Evolutionary conservation across 2,113 vertebrate genomes (phyloP).

Genomic region (Euleptes europaea): DNA sequence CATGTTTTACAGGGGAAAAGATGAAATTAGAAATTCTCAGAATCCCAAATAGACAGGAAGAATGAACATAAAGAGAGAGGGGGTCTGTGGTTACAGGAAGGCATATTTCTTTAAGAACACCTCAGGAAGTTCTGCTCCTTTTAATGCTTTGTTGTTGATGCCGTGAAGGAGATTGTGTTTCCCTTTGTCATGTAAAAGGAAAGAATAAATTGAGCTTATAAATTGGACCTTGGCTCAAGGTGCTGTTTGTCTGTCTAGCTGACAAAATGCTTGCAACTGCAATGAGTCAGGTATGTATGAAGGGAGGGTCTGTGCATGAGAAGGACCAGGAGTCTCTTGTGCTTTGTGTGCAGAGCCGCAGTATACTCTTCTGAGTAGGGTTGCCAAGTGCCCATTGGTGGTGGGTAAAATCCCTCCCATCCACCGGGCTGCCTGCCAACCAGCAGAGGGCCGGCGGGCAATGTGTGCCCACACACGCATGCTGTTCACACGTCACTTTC

Average conservation of each 20-base stretch:
- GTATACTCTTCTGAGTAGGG: too few species aligned
- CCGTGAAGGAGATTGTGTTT: conserved; percentile 37
- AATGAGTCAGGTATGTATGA: neutral
- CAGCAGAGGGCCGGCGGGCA: too few species aligned
- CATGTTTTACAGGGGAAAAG: conserved; percentile 1
- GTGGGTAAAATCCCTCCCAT: too few species aligned
- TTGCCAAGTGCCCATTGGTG: too few species aligned
- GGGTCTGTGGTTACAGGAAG: conserved; percentile 53
- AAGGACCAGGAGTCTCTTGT: neutral
- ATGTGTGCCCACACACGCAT: too few species aligned
- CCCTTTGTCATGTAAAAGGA: conserved; percentile 54
- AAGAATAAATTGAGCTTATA: conserved; percentile 60
- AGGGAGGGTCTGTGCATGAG: neutral
- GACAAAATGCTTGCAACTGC: neutral
- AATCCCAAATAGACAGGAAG: conserved; percentile 29
- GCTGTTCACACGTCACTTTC: too few species aligned
- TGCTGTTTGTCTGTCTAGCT: conserved; percentile 66
- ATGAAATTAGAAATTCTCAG: conserved; percentile 44
- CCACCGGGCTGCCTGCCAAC: too few species aligned
- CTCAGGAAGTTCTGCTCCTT: conserved; percentile 64
- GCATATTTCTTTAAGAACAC: conserved; percentile 60
- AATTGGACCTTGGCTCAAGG: conserved; percentile 62
- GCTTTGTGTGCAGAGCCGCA: neutral
- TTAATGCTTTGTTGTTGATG: conserved; percentile 49
- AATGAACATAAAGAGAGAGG: conserved; percentile 39